Evolutionary conservation across 2,113 vertebrate species (phyloP).

Genomic region (Podarcis raffonei): DNA sequence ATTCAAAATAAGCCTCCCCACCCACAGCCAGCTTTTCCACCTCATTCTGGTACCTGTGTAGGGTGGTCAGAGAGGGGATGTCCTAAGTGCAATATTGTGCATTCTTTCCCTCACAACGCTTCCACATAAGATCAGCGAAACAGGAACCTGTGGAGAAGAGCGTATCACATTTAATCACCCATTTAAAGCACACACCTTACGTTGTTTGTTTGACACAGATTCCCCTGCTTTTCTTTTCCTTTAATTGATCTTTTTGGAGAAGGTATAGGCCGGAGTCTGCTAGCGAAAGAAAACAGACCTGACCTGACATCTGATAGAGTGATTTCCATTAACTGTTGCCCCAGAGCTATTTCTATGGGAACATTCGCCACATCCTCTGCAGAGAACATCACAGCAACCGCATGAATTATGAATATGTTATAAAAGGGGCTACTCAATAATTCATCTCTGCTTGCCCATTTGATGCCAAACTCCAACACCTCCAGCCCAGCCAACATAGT

Average conservation of each 20-base stretch:
- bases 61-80: neutral
- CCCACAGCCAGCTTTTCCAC: neutral
- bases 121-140: neutral
- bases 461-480: neutral
- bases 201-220: neutral
- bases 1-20: neutral
- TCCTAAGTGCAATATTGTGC: neutral
- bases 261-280: neutral
- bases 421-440: conserved; percentile 20
- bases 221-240: neutral
- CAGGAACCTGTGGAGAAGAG: neutral
- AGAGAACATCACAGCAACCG: neutral
- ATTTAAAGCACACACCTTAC: neutral
- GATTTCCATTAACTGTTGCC: conserved; percentile 36
- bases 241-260: neutral
- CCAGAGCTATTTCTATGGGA: neutral
- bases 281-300: neutral
- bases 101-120: neutral
- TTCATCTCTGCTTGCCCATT: conserved; percentile 18
- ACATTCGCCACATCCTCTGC: neutral
- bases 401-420: conserved; percentile 24
- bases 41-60: neutral
- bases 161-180: neutral
- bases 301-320: neutral
- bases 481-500: neutral